Base-by-base conservation (phyloP, 2,797 vertebrate genomes). In the Chrysocyon brachyurus region DNA sequence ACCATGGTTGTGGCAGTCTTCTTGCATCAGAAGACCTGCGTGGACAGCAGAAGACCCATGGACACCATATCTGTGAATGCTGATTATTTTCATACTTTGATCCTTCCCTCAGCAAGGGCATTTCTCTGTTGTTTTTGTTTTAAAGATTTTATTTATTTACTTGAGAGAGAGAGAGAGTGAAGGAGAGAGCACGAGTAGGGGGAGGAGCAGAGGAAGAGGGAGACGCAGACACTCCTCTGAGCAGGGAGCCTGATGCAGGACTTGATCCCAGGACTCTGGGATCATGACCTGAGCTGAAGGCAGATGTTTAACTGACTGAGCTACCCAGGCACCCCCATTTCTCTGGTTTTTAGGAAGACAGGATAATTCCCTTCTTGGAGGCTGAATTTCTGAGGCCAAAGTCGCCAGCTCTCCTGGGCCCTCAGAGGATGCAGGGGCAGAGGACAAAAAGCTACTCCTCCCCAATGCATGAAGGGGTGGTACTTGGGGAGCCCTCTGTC, bases 61-160 rank as follows among this genome's bases (percentile, higher is more conserved):
- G 24, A 75, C 3, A 12, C 26, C 46, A 17, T 17, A 26, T 26
- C 15, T 75, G 26, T 31, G 46, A 52, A 52, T 2, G 2, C 49
- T 40, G 24, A 92, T 87, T 57, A 70, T 94, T 87, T 96, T 79
- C 73, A 83, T 82, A 19, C n/a, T 81, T 85, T 26, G 46, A 57
- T 63, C n/a, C 46, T 90, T 85, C 61, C 59, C 33, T 40, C 11
- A 87, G n/a, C 83, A 75, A 94, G 46, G 68, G 24, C 33, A 26
- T 86, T 70, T 75, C 92, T 86, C 78, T 70, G 70, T 46, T 46
- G 40, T 46, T 40, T 6, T 40, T 46, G 40, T 46, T 46, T 46
- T 46, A 7, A 46, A 46, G 40, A 46, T 46, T 46, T 46, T 7
- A 46, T 46, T 46, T 46, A 46, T 46, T 46, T 46, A 46, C 40